Evolutionary conservation across 2,797 vertebrate species (phyloP).

Genomic region (Balearica regulorum): DNA sequence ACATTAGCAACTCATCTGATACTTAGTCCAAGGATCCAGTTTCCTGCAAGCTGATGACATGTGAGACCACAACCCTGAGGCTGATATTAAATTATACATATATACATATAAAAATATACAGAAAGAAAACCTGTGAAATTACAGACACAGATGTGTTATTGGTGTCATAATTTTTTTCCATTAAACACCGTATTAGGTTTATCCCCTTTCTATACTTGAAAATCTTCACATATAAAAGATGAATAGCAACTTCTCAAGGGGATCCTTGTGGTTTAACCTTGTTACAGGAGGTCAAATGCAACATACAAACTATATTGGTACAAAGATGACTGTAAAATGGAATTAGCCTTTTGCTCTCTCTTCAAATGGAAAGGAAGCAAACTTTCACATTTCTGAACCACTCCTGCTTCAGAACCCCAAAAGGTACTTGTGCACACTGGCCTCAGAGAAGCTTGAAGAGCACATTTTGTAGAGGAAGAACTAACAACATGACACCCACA

Average conservation of each 20-base stretch:
- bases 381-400: not conserved
- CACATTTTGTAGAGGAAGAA: not conserved
- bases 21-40: constrained; percentile 83
- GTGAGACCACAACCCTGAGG: constrained; percentile 85
- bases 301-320: constrained; percentile 26
- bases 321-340: constrained; percentile 53
- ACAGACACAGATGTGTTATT: constrained; percentile 85
- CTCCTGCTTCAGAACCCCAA: not conserved
- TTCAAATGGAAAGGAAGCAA: not conserved
- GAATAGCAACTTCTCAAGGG: constrained; percentile 50
- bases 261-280: constrained; percentile 55
- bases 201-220: constrained; percentile 67
- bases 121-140: constrained; percentile 86
- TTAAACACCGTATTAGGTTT: constrained; percentile 70
- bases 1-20: constrained; percentile 86
- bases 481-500: not conserved
- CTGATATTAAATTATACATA: constrained; percentile 74
- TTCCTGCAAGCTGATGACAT: constrained; percentile 85
- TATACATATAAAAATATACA: constrained; percentile 59
- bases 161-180: constrained; percentile 80
- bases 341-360: constrained; percentile 41
- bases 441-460: not conserved
- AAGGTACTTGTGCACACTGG: accelerated
- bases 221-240: constrained; percentile 70
- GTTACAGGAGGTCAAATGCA: constrained; percentile 11